These are phyloP conservation scores for Engraulis encrasicolus DNA, from an alignment of 2,113 vertebrate genomes.

Conservation along the genomic window DNA sequence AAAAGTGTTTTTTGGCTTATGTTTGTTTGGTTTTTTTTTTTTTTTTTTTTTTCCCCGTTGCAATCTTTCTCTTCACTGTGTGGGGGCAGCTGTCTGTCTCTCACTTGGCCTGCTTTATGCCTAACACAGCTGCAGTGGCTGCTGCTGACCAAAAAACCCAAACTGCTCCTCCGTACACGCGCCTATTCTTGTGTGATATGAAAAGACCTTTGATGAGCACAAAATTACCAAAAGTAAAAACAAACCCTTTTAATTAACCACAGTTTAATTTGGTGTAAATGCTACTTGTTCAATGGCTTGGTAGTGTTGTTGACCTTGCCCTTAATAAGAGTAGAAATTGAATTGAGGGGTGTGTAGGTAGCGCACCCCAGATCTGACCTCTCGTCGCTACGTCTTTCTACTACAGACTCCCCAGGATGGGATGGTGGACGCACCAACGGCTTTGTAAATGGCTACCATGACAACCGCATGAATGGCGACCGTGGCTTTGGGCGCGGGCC, in stretches of 20 bases:
- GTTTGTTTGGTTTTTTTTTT: neutral
- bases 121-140: slow-evolving; percentile 16
- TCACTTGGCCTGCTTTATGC: neutral
- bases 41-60: neutral
- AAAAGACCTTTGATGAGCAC: neutral
- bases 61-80: neutral
- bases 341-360: neutral
- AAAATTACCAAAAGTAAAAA: neutral
- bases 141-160: neutral
- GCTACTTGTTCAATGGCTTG: slow-evolving; percentile 40
- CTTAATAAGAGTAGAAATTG: neutral
- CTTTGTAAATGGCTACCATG: slow-evolving; percentile 82
- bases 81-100: neutral
- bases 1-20: neutral
- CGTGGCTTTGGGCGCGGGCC: slow-evolving; percentile 72
- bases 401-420: slow-evolving; percentile 77
- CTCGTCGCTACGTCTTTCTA: neutral
- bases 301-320: neutral
- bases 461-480: slow-evolving; percentile 78
- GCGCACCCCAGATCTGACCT: neutral
- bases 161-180: neutral
- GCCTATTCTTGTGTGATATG: neutral
- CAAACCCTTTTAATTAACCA: neutral
- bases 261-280: neutral
- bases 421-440: slow-evolving; percentile 75